Conservation (phyloP, 2,888 invertebrate genomes). For the Sericinus montela region DNA sequence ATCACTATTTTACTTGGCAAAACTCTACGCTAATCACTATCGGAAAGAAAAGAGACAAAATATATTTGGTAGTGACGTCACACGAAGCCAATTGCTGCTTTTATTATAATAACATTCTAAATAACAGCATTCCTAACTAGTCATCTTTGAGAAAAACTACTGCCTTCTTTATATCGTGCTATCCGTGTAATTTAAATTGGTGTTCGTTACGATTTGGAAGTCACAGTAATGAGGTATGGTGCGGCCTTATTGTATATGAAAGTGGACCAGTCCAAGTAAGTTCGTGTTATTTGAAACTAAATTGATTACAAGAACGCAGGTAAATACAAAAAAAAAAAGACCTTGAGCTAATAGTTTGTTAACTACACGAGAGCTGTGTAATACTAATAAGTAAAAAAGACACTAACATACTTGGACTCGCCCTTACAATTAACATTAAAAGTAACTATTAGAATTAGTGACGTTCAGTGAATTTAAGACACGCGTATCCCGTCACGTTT, state of each 20-base stretch:
- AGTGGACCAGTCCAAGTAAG: constrained; percentile 12
- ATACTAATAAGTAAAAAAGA: not conserved
- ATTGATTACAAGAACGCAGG: not conserved
- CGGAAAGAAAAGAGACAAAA: constrained; percentile 38
- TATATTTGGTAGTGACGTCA: constrained; percentile 42
- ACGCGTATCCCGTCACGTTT: not conserved
- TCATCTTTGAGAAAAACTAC: constrained; percentile 5
- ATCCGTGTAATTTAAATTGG: constrained; percentile 16
- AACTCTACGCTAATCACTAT: constrained; percentile 34
- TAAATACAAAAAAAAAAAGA: not conserved
- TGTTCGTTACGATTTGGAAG: constrained; percentile 21
- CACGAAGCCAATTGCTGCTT: constrained; percentile 14
- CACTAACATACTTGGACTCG: constrained; percentile 4
- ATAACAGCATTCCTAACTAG: constrained; percentile 9
- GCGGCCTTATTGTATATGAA: constrained; percentile 16
- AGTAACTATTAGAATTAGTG: not conserved
- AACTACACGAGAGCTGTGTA: not conserved
- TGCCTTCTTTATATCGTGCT: not conserved
- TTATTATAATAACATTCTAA: constrained; percentile 15
- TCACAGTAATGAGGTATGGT: constrained; percentile 24
- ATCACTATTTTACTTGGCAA: constrained; percentile 38
- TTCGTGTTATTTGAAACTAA: not conserved
- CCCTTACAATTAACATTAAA: constrained; percentile 11
- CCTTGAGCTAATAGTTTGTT: too few relatives aligned
- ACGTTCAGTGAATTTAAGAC: constrained; percentile 3